Conservation (phyloP, 1,140 invertebrate species). For the Augochlora pura region DNA sequence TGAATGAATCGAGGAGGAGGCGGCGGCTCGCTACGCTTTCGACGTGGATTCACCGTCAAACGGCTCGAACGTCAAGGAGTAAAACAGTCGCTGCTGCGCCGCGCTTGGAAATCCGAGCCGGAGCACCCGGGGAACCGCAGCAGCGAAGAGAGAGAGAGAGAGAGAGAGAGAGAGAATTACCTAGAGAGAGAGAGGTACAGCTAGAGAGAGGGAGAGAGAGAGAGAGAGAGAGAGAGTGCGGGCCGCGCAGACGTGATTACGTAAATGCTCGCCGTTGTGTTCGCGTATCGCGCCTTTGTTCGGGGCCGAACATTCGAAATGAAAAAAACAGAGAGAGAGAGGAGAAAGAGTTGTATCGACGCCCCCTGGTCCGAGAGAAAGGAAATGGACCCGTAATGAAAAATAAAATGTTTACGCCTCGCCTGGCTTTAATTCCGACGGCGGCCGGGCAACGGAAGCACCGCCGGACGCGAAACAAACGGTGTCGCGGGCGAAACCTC, state of each 20-base stretch:
- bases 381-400: constrained; percentile 19
- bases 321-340: constrained; percentile 10
- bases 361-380: neutral
- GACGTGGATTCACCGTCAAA: neutral
- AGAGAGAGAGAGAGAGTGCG: too few relatives aligned
- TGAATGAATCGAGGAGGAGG: constrained; percentile 13
- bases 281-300: constrained; percentile 7
- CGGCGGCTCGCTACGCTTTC: neutral
- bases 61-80: neutral
- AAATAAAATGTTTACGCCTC: constrained; percentile 12
- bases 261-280: constrained; percentile 10
- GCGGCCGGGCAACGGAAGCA: too few relatives aligned
- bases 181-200: too few relatives aligned
- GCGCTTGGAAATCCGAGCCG: too few relatives aligned
- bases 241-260: constrained; percentile 12
- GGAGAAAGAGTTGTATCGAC: neutral
- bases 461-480: too few relatives aligned
- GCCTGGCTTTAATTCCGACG: neutral
- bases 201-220: too few relatives aligned
- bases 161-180: too few relatives aligned
- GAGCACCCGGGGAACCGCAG: too few relatives aligned
- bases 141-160: too few relatives aligned
- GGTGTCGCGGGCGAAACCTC: too few relatives aligned
- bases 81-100: too few relatives aligned
- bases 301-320: neutral